These are phyloP conservation scores for Leptinotarsa defecta DNA, from an alignment of 1,140 invertebrate genomes.

Conservation along the genomic window DNA sequence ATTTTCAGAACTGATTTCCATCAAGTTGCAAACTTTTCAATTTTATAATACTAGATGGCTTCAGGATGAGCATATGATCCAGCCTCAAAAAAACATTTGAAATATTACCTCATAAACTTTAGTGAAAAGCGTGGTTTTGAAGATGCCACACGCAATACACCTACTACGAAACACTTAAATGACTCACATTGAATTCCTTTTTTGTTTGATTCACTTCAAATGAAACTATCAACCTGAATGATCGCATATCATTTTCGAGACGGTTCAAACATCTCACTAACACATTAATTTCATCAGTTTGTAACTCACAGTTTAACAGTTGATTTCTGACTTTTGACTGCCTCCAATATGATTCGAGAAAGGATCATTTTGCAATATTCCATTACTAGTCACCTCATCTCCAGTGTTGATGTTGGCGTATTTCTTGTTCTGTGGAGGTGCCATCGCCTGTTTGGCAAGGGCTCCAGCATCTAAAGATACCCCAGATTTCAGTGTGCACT, in stretches of 20 bases:
- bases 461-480: slow-evolving; percentile 52
- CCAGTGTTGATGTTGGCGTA: slow-evolving; percentile 45
- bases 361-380: slow-evolving; percentile 47
- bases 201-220: too few relatives aligned
- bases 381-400: slow-evolving; percentile 46
- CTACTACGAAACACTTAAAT: too few relatives aligned
- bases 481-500: slow-evolving; percentile 47
- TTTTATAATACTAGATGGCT: too few relatives aligned
- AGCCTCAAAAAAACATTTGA: too few relatives aligned
- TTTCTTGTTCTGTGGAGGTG: slow-evolving; percentile 42
- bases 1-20: too few relatives aligned
- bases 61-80: too few relatives aligned
- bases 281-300: not conserved
- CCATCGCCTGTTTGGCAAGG: slow-evolving; percentile 48
- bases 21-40: too few relatives aligned
- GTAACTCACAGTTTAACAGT: slow-evolving; percentile 29
- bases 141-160: too few relatives aligned
- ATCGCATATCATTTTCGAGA: not conserved
- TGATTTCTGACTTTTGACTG: slow-evolving; percentile 25
- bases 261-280: not conserved
- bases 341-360: slow-evolving; percentile 28
- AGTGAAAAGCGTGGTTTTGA: too few relatives aligned
- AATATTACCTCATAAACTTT: too few relatives aligned
- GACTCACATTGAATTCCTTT: too few relatives aligned
- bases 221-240: too few relatives aligned